Percentiles rank a stretch among this genome's conserved stretches.
Conservation (phyloP, 2,888 invertebrate species). For the Netelia fuscicornis region DNA sequence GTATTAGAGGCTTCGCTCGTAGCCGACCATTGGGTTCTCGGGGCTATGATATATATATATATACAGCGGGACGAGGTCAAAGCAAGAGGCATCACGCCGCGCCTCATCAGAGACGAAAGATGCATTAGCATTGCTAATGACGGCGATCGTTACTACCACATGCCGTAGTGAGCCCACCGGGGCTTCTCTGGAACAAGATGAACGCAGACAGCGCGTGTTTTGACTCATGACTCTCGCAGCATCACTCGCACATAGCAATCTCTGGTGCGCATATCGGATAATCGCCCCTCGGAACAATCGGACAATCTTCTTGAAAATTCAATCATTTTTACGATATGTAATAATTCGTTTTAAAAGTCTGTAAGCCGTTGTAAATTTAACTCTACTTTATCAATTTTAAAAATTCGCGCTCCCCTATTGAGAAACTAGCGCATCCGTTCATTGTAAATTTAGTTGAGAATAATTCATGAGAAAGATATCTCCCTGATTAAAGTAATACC, state of each 20-base stretch:
- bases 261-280: neutral
- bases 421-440: too few relatives aligned
- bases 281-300: neutral
- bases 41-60: slow-evolving; percentile 51
- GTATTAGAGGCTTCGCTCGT: slow-evolving; percentile 58
- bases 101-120: slow-evolving; percentile 82
- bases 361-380: too few relatives aligned
- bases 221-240: slow-evolving; percentile 1
- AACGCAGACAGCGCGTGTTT: neutral
- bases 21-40: slow-evolving; percentile 62
- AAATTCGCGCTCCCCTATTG: too few relatives aligned
- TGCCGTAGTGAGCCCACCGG: slow-evolving; percentile 69
- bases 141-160: slow-evolving; percentile 82
- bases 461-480: too few relatives aligned
- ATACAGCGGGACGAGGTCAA: slow-evolving; percentile 49
- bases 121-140: slow-evolving; percentile 84
- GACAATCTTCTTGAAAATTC: neutral
- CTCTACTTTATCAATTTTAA: too few relatives aligned
- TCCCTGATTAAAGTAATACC: too few relatives aligned
- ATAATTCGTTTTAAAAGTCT: too few relatives aligned
- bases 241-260: neutral
- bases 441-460: too few relatives aligned
- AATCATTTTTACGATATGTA: neutral
- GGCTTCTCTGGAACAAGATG: neutral
- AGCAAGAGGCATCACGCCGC: slow-evolving; percentile 74